phyloP scores from a whole-genome alignment of 2,888 invertebrate genomes.

The Anthophora plumipes region DNA sequence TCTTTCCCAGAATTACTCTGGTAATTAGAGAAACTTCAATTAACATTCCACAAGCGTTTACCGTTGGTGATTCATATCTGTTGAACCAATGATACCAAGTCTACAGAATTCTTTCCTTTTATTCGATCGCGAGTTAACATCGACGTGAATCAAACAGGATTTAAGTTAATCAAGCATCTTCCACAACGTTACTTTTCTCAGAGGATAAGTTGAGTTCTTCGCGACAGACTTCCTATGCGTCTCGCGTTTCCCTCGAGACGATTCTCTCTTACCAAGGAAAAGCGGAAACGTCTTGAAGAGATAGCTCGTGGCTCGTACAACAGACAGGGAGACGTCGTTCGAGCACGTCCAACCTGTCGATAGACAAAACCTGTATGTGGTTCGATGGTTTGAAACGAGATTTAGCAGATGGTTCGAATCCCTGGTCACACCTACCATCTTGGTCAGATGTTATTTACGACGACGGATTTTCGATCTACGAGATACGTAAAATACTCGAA shows the following conservation, averaged over 20 bases:
- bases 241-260: neutral
- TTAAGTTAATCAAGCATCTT: neutral
- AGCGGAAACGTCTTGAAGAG: neutral
- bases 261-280: neutral
- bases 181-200: neutral
- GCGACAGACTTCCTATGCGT: no score
- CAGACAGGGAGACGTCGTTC: conserved; percentile 15
- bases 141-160: neutral
- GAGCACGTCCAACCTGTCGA: conserved; percentile 14
- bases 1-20: neutral
- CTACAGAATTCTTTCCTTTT: no score
- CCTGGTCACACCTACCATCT: neutral
- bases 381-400: conserved; percentile 2
- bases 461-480: conserved; percentile 37
- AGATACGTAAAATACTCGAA: conserved; percentile 11
- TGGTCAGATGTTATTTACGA: conserved; percentile 38
- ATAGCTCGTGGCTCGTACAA: conserved; percentile 15
- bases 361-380: conserved; percentile 25
- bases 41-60: conserved; percentile 14
- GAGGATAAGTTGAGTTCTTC: neutral
- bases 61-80: neutral
- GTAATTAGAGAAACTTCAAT: conserved; percentile 29
- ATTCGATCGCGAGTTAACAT: no score
- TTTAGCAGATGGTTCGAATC: neutral
- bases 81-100: no score